phyloP scores from a whole-genome alignment of 2,113 vertebrate species.

The Eolophus roseicapilla region DNA sequence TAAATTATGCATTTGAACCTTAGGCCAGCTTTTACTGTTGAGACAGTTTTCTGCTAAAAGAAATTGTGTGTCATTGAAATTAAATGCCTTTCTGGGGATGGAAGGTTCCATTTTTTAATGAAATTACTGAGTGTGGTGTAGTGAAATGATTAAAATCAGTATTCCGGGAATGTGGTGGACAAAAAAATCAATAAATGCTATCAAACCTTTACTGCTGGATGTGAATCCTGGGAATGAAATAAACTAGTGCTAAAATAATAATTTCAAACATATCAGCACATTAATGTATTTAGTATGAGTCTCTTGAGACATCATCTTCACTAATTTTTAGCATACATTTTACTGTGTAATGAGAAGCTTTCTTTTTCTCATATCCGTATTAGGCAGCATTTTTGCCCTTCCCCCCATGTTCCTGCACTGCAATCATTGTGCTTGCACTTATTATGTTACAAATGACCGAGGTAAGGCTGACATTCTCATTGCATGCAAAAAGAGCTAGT shows the following conservation, averaged over 20 bases:
- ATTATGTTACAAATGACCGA: slow-evolving; percentile 99
- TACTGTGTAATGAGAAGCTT: slow-evolving; percentile 88
- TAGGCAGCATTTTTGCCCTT: slow-evolving; percentile 86
- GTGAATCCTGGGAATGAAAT: slow-evolving; percentile 78
- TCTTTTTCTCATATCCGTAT: slow-evolving; percentile 82
- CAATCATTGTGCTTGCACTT: slow-evolving; percentile 93
- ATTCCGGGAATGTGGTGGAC: slow-evolving; percentile 88
- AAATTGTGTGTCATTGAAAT: slow-evolving; percentile 94
- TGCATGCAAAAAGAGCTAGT: slow-evolving; percentile 89
- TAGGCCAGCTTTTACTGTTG: slow-evolving; percentile 89
- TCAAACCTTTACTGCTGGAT: slow-evolving; percentile 82
- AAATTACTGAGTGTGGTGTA: slow-evolving; percentile 88
- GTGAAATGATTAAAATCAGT: slow-evolving; percentile 96
- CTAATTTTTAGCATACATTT: slow-evolving; percentile 91
- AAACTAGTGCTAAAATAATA: slow-evolving; percentile 89
- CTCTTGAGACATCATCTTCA: slow-evolving; percentile 84
- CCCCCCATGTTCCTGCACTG: slow-evolving; percentile 85
- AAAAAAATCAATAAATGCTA: slow-evolving; percentile 89
- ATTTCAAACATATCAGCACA: slow-evolving; percentile 87
- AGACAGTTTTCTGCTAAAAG: slow-evolving; percentile 87
- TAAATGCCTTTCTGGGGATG: slow-evolving; percentile 93
- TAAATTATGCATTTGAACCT: slow-evolving; percentile 93
- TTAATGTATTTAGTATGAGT: slow-evolving; percentile 88
- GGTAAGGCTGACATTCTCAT: slow-evolving; percentile 92
- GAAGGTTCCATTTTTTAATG: slow-evolving; percentile 94